Evolutionary conservation across 1,140 invertebrate species (phyloP).

Genomic region (Aphidius gifuensis): DNA sequence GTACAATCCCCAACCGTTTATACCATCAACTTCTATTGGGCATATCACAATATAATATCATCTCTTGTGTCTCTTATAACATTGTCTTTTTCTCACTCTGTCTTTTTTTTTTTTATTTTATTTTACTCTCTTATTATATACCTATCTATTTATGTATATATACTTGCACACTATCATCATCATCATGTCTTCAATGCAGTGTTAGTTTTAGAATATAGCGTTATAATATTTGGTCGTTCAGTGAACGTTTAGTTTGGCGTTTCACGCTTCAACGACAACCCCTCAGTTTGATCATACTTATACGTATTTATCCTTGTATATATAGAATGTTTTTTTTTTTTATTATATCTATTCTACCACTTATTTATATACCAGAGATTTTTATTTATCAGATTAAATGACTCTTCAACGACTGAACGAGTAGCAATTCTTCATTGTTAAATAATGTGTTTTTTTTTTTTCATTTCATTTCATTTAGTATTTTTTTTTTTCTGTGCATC

Average conservation of each 20-base stretch:
- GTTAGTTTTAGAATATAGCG: conserved; percentile 19
- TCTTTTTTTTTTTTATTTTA: background rate
- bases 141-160: no score
- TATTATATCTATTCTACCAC: conserved; percentile 7
- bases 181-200: background rate
- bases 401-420: conserved; percentile 18
- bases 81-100: background rate
- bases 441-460: no score
- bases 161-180: background rate
- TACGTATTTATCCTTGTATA: conserved; percentile 14
- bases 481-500: no score
- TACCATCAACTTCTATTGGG: background rate
- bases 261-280: conserved; percentile 53
- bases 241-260: conserved; percentile 55
- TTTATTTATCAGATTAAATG: conserved; percentile 28
- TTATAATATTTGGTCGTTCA: conserved; percentile 42
- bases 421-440: no score
- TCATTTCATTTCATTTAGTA: no score
- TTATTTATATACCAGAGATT: conserved; percentile 8
- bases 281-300: conserved; percentile 24
- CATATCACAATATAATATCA: conserved; percentile 1
- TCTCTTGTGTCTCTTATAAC: background rate
- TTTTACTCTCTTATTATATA: no score
- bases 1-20: conserved; percentile 33
- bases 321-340: conserved; percentile 10